Percentiles rank a stretch among this genome's conserved stretches.
Conservation (phyloP, 37 sponge, comb jelly and placozoan species). For the Halichondria panicea region DNA sequence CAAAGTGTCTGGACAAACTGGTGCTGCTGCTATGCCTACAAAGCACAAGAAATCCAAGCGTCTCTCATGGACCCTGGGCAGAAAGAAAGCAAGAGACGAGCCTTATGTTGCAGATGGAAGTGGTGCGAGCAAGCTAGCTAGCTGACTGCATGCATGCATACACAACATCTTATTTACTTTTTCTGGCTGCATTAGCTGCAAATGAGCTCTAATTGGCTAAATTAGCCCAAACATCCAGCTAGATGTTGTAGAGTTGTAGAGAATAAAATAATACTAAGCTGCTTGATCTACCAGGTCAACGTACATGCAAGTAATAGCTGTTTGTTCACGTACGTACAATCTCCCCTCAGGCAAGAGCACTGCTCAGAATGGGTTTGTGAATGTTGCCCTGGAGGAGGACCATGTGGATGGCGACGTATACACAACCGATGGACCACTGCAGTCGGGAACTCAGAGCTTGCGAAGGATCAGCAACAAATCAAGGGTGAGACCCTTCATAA, state of each 20-base stretch:
- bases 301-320: background rate
- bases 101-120: slow-evolving; percentile 38
- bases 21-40: too few relatives aligned
- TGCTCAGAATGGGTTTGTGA: slow-evolving; percentile 43
- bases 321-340: background rate
- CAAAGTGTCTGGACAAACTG: too few relatives aligned
- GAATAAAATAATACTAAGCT: background rate
- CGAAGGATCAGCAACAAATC: slow-evolving; percentile 24
- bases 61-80: slow-evolving; percentile 46
- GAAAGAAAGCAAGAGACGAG: slow-evolving; percentile 55
- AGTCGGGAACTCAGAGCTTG: slow-evolving; percentile 26
- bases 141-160: background rate
- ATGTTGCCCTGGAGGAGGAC: slow-evolving; percentile 29
- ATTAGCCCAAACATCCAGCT: background rate
- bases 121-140: slow-evolving; percentile 15
- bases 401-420: slow-evolving; percentile 32
- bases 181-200: background rate
- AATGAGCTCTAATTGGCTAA: background rate
- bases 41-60: slow-evolving; percentile 45
- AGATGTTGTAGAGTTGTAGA: background rate
- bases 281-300: background rate
- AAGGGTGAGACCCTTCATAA: background rate
- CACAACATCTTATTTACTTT: too few relatives aligned
- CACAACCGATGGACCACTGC: slow-evolving; percentile 39
- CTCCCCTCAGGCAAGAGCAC: background rate